Evolutionary conservation across 2,113 vertebrate species (phyloP).

Genomic region (Oncorhynchus masou): DNA sequence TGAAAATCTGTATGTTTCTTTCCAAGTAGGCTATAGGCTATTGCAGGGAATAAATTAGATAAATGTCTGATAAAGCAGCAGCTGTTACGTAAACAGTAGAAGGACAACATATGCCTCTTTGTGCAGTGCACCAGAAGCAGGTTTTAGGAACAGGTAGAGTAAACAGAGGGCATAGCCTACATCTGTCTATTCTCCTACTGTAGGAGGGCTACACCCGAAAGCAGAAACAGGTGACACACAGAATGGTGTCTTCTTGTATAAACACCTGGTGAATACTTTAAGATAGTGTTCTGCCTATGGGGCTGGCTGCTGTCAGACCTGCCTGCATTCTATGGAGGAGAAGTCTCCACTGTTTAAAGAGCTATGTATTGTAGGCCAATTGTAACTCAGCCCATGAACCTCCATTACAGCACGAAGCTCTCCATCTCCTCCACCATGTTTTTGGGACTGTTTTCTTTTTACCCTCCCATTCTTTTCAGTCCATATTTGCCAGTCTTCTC

Average conservation of each 20-base stretch:
- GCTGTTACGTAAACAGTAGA: not conserved
- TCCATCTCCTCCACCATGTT: not conserved
- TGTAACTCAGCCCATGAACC: not conserved
- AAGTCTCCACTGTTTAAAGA: too few relatives aligned
- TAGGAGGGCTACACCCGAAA: constrained; percentile 18
- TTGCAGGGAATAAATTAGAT: too few relatives aligned
- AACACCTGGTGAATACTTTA: constrained; percentile 3
- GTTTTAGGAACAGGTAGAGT: constrained; percentile 13
- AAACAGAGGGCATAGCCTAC: constrained; percentile 1
- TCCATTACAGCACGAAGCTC: not conserved
- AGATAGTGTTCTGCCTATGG: not conserved
- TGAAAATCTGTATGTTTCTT: not conserved
- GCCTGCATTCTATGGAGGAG: not conserved
- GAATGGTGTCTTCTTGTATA: not conserved
- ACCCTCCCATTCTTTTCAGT: not conserved
- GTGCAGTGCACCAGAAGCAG: not conserved
- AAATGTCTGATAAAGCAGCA: constrained; percentile 2
- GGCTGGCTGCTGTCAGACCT: not conserved
- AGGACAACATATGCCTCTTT: not conserved
- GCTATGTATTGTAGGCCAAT: not conserved
- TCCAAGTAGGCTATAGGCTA: not conserved
- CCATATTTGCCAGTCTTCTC: not conserved
- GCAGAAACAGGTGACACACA: constrained; percentile 10
- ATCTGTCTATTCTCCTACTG: not conserved
- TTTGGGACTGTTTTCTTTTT: not conserved